These are phyloP conservation scores for Eulemur mongoz DNA, from an alignment of 2,797 vertebrate genomes.

Conservation along the genomic window DNA sequence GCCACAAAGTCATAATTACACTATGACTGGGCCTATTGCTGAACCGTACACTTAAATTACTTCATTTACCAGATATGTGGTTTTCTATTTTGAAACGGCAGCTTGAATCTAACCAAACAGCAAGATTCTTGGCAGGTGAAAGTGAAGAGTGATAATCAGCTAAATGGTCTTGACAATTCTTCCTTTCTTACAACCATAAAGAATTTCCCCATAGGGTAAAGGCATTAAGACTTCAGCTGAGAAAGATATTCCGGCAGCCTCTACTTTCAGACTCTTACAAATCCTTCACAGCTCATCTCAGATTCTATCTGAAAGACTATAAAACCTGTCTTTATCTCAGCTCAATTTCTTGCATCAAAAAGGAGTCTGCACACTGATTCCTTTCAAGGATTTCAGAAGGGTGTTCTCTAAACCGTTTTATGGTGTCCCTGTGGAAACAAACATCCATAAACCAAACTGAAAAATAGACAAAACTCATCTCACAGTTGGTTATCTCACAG, in stretches of 20 bases:
- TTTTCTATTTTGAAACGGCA: slow-evolving; percentile 49
- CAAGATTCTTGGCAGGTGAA: background rate
- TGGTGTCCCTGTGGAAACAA: background rate
- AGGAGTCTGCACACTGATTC: background rate
- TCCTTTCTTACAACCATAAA: background rate
- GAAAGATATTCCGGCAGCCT: background rate
- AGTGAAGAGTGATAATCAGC: background rate
- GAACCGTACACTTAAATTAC: background rate
- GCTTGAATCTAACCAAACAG: background rate
- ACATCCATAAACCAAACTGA: background rate
- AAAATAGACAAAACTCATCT: background rate
- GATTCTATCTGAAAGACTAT: background rate
- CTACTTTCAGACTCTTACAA: background rate
- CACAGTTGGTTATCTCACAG: background rate
- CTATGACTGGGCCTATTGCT: background rate
- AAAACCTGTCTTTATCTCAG: background rate
- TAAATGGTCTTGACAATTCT: background rate
- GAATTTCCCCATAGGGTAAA: background rate
- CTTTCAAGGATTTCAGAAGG: slow-evolving; percentile 41
- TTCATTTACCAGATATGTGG: background rate
- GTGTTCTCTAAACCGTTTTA: background rate
- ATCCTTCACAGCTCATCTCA: background rate
- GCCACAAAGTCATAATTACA: background rate
- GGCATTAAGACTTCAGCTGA: background rate
- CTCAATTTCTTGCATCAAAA: background rate